Evolutionary conservation across 2,113 vertebrate genomes (phyloP), one percentile per base, ranked within the genome.

Genomic region (Erpornis zantholeuca): DNA sequence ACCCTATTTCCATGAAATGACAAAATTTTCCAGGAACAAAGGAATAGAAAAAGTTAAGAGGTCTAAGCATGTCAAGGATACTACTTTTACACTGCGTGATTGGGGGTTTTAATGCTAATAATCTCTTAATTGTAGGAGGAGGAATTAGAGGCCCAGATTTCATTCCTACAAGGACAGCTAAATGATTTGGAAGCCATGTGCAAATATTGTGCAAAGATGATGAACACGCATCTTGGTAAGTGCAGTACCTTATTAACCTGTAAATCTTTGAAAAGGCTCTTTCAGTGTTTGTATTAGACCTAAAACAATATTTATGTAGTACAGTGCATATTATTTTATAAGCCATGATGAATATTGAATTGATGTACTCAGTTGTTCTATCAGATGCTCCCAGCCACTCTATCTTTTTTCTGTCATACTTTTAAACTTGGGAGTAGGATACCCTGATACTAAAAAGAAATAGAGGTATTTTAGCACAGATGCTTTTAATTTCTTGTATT

Each of bases 101-200:
- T 4, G 8, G 36, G 22, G 1, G 7, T 5, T 53, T 31, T 83
- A 63, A 90, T 60, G 85, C 45, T 90, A 15, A 91, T 88, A 31
- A 89, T 42, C 18, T 80, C 77, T 97, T 70, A 82, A 63, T 96
- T 94, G 54, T 95, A 99, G 98, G 99, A 99, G 89, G 99, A 99
- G 86, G 99, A 99, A 96, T 88, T 99, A 96, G 99, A 99, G 94
- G 98, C 98, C n/a, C 99, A 99, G 72, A 98, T 99, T 73, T 99
- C 99, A 18, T 99, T 99, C 96, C 98, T 99, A 28, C 99, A 99
- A 97, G 99, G 99, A 76, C 99, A 99, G 92, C 98, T 99, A 94
- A 99, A 99, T 1, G 99, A 99, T 97, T 98, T 99, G 87, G 99
- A 99, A 92, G 99, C 99, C 82, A 99, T 99, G 99, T 99, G 99